phyloP scores from a whole-genome alignment of 2,797 vertebrate genomes.

The Antennarius maculatus region DNA sequence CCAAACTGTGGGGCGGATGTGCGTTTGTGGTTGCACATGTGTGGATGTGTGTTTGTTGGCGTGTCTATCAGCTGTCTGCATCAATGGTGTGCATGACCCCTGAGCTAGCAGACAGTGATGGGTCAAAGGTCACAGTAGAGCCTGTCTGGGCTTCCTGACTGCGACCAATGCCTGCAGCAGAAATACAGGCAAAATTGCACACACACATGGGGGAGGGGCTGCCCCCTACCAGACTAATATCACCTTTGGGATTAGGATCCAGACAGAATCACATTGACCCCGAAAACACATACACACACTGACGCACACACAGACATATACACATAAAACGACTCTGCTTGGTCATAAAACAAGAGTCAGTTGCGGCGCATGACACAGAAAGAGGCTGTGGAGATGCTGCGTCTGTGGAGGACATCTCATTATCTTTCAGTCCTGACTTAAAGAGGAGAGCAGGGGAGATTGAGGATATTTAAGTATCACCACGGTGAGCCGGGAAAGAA shows the following conservation, averaged over 20 bases:
- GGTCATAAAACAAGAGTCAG: constrained; percentile 75
- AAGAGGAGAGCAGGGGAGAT: constrained; percentile 41
- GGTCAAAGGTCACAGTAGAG: constrained; percentile 79
- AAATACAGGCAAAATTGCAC: constrained; percentile 17
- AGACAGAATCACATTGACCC: constrained; percentile 81
- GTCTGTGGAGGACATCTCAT: constrained; percentile 64
- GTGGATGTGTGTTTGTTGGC: constrained; percentile 51
- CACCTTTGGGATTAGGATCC: constrained; percentile 84
- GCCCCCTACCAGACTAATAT: constrained; percentile 79
- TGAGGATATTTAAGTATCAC: constrained; percentile 27
- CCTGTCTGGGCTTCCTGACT: constrained; percentile 82
- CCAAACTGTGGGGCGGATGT: constrained; percentile 11
- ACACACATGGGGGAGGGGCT: constrained; percentile 44
- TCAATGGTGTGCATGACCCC: constrained; percentile 76
- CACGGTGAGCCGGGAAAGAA: constrained; percentile 14
- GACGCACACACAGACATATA: constrained; percentile 13
- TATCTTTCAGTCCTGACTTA: constrained; percentile 51
- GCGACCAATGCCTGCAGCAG: constrained; percentile 73
- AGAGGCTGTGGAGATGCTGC: constrained; percentile 61
- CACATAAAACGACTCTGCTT: constrained; percentile 64
- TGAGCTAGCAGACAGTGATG: constrained; percentile 80
- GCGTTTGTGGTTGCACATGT: not conserved
- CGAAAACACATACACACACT: constrained; percentile 31
- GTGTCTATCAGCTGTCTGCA: constrained; percentile 77
- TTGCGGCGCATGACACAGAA: constrained; percentile 51